Base-by-base conservation (phyloP, 2,888 invertebrate genomes). In the Tinea trinotella region DNA sequence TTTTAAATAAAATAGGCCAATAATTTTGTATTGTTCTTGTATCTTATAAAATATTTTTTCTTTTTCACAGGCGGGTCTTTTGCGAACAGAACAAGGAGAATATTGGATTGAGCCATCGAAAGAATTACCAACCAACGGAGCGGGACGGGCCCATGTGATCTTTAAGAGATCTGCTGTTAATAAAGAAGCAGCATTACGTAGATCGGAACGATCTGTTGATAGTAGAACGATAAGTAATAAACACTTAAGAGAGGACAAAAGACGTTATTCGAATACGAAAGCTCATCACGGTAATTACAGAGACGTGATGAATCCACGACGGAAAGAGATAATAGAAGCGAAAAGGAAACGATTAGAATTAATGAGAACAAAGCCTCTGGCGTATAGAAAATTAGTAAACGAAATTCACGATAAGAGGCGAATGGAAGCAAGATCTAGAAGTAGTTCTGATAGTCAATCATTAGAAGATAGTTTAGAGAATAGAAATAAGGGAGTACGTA, bases 91-190 rank as follows among this genome's bases (percentile, higher is more conserved):
- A 61, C 79, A 88, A 58, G 90, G 89, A 57, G 91, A 90, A 70
- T 92, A 90, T 74, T 92, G 89, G 80, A 90, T 93, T 59, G 93
- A 93, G 72, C 93, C 93, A 34, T 88, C 89, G 24, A 88, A 89
- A 64, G 85, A 89, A 71, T 74, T 84, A 58, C 61, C 73, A 53
- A 64, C 65, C 57, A 75, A 73, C 61, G 68, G 59, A 56, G 73
- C 65, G 58, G 74, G 72, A 54, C 90, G 91, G 71, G 88, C 90
- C 56, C 92, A 92, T 67, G 86, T 92, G 48, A 85, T 92, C 56
- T 92, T 89, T 64, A 91, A 89, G 71, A 83, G 91, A 68, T 90
- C 91, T 46, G 90, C 91, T 10, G 88, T 90, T n/a, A 76, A 81
- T 58, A 81, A 83, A 70, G 68, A 78, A 35, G 63, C 74, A 60